Percentiles rank a stretch among this genome's conserved stretches.
Evolutionary conservation across 2,888 invertebrate genomes (phyloP).

Genomic region (Clanis bilineata): DNA sequence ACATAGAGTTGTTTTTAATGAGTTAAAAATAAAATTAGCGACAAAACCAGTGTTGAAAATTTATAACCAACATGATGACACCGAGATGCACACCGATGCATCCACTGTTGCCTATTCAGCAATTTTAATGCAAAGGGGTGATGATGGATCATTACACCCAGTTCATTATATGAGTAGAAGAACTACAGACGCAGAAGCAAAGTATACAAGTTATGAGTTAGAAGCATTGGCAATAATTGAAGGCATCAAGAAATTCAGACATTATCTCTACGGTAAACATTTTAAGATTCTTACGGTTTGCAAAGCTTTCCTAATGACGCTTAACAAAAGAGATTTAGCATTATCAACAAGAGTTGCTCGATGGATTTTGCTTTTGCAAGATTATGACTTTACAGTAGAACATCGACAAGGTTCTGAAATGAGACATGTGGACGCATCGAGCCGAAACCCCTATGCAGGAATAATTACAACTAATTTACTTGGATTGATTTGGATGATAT

Average conservation of each 20-base stretch:
- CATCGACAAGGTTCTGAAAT: background rate
- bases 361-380: background rate
- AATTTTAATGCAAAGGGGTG: slow-evolving; percentile 13
- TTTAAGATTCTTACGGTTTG: slow-evolving; percentile 24
- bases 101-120: slow-evolving; percentile 11
- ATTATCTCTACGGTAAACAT: slow-evolving; percentile 27
- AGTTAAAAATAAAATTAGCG: slow-evolving; percentile 23
- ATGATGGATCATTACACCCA: slow-evolving; percentile 12
- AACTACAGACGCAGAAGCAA: slow-evolving; percentile 8
- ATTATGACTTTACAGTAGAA: background rate
- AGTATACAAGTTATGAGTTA: slow-evolving; percentile 26
- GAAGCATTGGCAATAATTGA: slow-evolving; percentile 29
- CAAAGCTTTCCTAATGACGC: slow-evolving; percentile 21
- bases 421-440: background rate
- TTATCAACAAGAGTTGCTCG: slow-evolving; percentile 19
- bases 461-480: too few relatives aligned
- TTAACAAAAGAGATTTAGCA: too few relatives aligned
- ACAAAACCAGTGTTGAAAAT: slow-evolving; percentile 28
- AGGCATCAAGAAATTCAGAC: slow-evolving; percentile 21
- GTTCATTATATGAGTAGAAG: slow-evolving; percentile 20
- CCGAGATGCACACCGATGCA: slow-evolving; percentile 29
- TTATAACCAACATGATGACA: slow-evolving; percentile 20
- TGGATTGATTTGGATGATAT: too few relatives aligned
- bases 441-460: too few relatives aligned
- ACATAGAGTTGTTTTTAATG: slow-evolving; percentile 18